phyloP scores from a whole-genome alignment of 2,888 invertebrate species.

The Pandemis heparana region DNA sequence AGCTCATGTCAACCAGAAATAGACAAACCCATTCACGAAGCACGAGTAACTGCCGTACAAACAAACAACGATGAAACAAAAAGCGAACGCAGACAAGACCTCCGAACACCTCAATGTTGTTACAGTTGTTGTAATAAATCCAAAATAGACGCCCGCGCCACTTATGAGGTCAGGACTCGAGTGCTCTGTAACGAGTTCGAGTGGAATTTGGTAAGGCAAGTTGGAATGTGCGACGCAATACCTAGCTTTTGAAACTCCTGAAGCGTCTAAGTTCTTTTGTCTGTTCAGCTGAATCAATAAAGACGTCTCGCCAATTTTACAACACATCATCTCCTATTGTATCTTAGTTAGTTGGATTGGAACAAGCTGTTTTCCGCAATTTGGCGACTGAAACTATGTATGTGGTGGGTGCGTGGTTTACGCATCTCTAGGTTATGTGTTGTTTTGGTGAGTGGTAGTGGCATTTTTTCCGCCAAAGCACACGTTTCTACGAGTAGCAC shows the following conservation, averaged over 20 bases:
- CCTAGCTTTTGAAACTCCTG: neutral
- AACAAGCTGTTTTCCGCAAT: too few relatives aligned
- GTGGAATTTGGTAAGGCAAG: conserved; percentile 21
- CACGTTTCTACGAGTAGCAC: too few relatives aligned
- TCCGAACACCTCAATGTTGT: conserved; percentile 55
- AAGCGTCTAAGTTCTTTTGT: neutral
- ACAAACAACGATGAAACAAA: conserved; percentile 14
- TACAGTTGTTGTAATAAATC: conserved; percentile 58
- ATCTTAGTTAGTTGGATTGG: too few relatives aligned
- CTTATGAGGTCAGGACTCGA: conserved; percentile 53
- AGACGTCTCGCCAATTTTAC: neutral
- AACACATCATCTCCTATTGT: neutral
- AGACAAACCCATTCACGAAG: neutral
- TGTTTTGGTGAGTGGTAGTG: too few relatives aligned
- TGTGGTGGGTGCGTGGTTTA: too few relatives aligned
- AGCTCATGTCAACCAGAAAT: neutral
- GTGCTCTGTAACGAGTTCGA: conserved; percentile 42
- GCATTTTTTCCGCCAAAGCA: too few relatives aligned
- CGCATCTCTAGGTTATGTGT: too few relatives aligned
- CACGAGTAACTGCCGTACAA: neutral
- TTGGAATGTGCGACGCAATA: conserved; percentile 10
- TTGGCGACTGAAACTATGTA: too few relatives aligned
- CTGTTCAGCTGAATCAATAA: conserved; percentile 23
- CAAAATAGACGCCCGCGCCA: conserved; percentile 49
- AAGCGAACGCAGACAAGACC: conserved; percentile 27